Base-by-base conservation (phyloP, 2,888 invertebrate genomes). In the Chloroclystis v-ata region DNA sequence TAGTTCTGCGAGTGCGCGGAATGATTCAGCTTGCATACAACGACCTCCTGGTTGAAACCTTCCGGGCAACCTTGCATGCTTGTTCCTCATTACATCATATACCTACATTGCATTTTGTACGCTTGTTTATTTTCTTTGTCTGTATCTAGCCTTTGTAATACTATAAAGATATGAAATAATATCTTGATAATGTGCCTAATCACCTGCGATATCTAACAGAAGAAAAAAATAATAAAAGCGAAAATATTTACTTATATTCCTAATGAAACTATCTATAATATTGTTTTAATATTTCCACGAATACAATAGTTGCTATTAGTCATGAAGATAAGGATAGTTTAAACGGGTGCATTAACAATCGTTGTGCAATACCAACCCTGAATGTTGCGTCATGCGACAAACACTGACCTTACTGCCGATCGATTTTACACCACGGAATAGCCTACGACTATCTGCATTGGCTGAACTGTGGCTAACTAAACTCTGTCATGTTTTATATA, bases 41-140 rank as follows among this genome's bases (percentile, higher is more conserved):
- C 66, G 76, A 66, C 82, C 82, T 83, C 74, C 68, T 52, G 59
- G 60, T 65, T 69, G 65, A 64, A 63, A 69, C 73, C 78, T 85
- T 86, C 82, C 84, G 85, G 76, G 60, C 65, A 76, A 72, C 86
- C 86, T 87, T 84, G 86, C 67, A 46, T 37, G 54, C 45, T 52
- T 72, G 78, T 86, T 86, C 86, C 82, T 77, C 65, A 84, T 86
- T 86, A 85, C 86, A 83, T 85, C 83, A 86, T 72, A 59, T 63
- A 67, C 64, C 61, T 68, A 69, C 68, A 79, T 69, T 79, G 78
- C 78, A 76, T 68, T 74, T 72, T 65, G 67, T 72, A 65, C 38
- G 61, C 65, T 70, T 65, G 68, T 64, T 53, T 58, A 68, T 61
- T 70, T 67, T 69, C 74, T 81, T 77, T 78, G 72, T 75, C 49